Base-by-base conservation (phyloP, 2,888 invertebrate genomes). In the Cerastis rubricosa region DNA sequence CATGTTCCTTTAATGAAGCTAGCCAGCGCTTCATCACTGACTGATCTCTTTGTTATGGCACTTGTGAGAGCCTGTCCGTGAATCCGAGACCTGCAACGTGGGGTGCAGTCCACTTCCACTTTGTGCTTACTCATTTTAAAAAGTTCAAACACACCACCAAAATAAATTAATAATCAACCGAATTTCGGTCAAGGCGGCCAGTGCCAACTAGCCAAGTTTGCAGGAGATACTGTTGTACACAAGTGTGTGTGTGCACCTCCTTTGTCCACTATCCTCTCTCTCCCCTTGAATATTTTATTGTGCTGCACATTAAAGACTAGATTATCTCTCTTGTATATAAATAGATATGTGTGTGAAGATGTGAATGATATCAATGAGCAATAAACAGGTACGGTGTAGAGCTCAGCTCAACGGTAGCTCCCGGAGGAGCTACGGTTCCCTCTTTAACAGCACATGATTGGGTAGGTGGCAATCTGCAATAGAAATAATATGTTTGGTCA, bases 1-100 rank as follows among this genome's bases (percentile, higher is more conserved):
- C 98, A 98, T 22, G 96, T 97, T 70, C 96, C 97, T 68, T 96
- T 97, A 78, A 97, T 96, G 82, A 96, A 97, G 64, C 97, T 97
- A 6, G 97, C 97, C 68, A 98, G 91, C 51, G 97, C 97, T 54
- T 95, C 94, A 92, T 98, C 97, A 2, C 94, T 94, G 51, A 97
- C 94, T 19, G 97, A 97, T 84, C 97, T 96, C 91, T 98, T 98
- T 0, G 98, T 97, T 68, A 98, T 96, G 12, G 97, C 97, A 83
- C 97, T 96, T 0, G 97, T 97, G n/a, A 98, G 95, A 47, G 95
- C 93, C 82, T 97, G 96, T 43, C 97, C 97, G 87, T 97, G 97
- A 71, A 93, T 92, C 47, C 95, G 93, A 63, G 97, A 98, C 86
- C 92, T 96, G 88, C 97, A 97, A 84, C 97, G 96, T 59, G 92